Evolutionary conservation across 2,797 vertebrate genomes (phyloP).

Genomic region (Poeciliopsis paucimaculata): DNA sequence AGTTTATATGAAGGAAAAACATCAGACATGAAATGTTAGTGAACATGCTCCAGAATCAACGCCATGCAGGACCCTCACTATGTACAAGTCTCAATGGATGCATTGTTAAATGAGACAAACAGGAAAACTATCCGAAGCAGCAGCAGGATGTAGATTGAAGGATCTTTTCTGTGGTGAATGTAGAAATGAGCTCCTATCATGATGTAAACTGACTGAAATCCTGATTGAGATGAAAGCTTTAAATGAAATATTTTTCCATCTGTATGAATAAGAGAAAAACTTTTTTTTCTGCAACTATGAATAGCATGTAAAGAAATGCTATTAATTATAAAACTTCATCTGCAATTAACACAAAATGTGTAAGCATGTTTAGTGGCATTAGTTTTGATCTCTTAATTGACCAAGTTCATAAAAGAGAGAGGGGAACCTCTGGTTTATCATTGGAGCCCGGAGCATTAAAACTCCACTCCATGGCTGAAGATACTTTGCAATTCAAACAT

Average conservation of each 20-base stretch:
- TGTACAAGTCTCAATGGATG: conserved; percentile 6
- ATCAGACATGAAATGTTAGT: not conserved
- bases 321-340: conserved; percentile 56
- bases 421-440: not conserved
- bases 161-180: conserved; percentile 57
- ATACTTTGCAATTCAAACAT: conserved; percentile 2
- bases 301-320: conserved; percentile 42
- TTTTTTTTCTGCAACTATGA: conserved; percentile 39
- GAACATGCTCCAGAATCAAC: not conserved
- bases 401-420: conserved; percentile 11
- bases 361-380: conserved; percentile 27
- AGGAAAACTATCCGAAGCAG: conserved; percentile 34
- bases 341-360: conserved; percentile 37
- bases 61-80: not conserved
- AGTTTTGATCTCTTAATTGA: conserved; percentile 29
- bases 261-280: conserved; percentile 26
- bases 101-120: conserved; percentile 39
- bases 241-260: conserved; percentile 65
- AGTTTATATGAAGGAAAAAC: conserved; percentile 1
- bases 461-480: not conserved
- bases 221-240: conserved; percentile 48
- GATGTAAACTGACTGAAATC: conserved; percentile 68
- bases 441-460: conserved; percentile 10
- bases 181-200: conserved; percentile 54
- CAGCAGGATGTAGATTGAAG: conserved; percentile 17